Base-by-base conservation (phyloP, 2,888 invertebrate species). In the Sepiola atlantica region DNA sequence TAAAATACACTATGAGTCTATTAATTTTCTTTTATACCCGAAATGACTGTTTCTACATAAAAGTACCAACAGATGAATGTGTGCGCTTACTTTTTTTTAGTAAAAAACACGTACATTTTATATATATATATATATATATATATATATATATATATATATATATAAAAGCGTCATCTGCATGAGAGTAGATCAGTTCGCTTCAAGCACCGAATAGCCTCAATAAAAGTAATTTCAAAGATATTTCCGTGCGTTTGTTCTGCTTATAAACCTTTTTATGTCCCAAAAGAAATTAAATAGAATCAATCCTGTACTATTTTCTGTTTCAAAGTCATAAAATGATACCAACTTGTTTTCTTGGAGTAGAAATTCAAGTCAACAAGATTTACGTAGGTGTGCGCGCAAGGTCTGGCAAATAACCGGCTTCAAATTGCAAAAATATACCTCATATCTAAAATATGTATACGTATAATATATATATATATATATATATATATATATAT, bases 171-270 rank as follows among this genome's bases (percentile, higher is more conserved):
- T 2, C 45, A 45, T 45, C 45, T 45, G 45, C 8, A 8, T 3
- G 21, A 28, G n/a, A 14, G 77, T 77, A 77, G 77, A 77, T 77
- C 77, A n/a, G 77, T n/a, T 77, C 16, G 77, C 77, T 18, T 77
- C 14, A 16, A 77, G 77, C 77, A 77, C 77, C 18, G 32, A n/a
- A 77, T 77, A 77, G n/a, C 77, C 77, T 32, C 77, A 77, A 77
- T 77, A 77, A 77, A 77, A 77, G 12, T 77, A 77, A 77, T 77
- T n/a, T 77, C 77, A 77, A 77, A 77, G 77, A n/a, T 77, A 77
- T 77, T 77, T n/a, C 32, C 14, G 77, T n/a, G 18, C 77, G 16
- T 16, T 77, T 77, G 6, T 77, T 77, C 77, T 77, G 32, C 77
- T n/a, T 77, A 77, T 77, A n/a, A 77, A 77, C n/a, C 3, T 77